Evolutionary conservation across 2,888 invertebrate genomes (phyloP).

Genomic region (Toxonevra muliebris): DNA sequence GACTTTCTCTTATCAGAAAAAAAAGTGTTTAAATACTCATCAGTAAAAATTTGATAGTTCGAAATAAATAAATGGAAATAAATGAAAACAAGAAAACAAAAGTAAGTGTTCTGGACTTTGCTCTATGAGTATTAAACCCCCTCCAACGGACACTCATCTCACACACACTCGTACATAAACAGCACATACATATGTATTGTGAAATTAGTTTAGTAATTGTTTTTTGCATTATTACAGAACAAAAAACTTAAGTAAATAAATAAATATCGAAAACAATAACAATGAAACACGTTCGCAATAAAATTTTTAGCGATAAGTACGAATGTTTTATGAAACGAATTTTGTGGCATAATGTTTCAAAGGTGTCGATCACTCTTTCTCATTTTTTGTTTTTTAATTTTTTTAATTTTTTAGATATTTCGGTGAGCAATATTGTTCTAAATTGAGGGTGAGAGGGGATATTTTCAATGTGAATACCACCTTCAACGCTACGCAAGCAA

Average conservation of each 20-base stretch:
- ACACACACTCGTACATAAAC: conserved; percentile 17
- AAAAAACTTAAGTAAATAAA: conserved; percentile 7
- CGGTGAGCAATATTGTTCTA: too few relatives aligned
- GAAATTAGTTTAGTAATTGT: conserved; percentile 13
- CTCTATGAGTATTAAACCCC: conserved; percentile 50
- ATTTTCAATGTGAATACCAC: too few relatives aligned
- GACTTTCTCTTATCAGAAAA: not conserved
- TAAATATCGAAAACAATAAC: conserved; percentile 5
- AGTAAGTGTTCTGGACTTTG: conserved; percentile 48
- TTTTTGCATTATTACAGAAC: not conserved
- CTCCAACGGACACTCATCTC: conserved; percentile 30
- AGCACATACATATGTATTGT: not conserved
- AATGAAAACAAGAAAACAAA: conserved; percentile 14
- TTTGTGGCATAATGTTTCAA: conserved; percentile 26
- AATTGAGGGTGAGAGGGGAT: too few relatives aligned
- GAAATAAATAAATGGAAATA: not conserved
- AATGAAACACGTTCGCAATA: conserved; percentile 16
- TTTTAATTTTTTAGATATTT: too few relatives aligned
- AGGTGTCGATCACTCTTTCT: conserved; percentile 17
- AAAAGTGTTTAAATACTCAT: conserved; percentile 14
- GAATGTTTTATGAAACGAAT: too few relatives aligned
- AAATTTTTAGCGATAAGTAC: conserved; percentile 1
- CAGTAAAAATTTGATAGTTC: conserved; percentile 15
- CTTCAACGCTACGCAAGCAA: too few relatives aligned
- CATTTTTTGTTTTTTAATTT: too few relatives aligned